Evolutionary conservation across 2,888 invertebrate species (phyloP), one percentile per base, ranked within the genome.

Genomic region (Fragum whitleyi): DNA sequence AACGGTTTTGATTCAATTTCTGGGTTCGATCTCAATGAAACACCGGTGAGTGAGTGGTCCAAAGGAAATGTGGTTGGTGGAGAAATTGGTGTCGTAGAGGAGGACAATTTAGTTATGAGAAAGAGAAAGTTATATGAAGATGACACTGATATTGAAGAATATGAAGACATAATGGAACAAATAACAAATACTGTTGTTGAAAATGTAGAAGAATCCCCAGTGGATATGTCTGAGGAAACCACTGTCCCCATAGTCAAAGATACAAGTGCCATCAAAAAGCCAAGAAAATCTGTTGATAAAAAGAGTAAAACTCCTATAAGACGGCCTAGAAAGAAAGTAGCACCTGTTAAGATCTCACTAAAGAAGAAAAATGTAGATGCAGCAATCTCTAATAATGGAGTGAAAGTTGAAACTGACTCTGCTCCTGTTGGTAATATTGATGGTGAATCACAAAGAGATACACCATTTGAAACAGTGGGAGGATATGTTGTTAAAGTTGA

Each of bases 71-170:
- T 19, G 14, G 47, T 3, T 47, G 47, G 3, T 47, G 7, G 16
- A 14, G 47, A 47, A 47, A 5, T 16, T 2, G n/a, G 2, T 47
- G 47, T 14, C 2, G 47, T 9, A n/a, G 14, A 9, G 47, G n/a
- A n/a, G 14, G 47, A 47, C n/a, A n/a, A 19, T 47, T 14, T 3
- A 47, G 5, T 5, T 19, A 19, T n/a, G n/a, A 47, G 14, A 3
- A 47, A 47, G 47, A 47, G 47, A 47, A 47, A 47, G 47, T 14
- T n/a, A 19, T 47, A 47, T 47, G 47, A 47, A 9, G 14, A 14
- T 47, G 47, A 47, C n/a, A 47, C 47, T 14, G 47, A 47, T 47
- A 47, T 47, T 47, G 47, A 47, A 47, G 47, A 47, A n/a, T 36
- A 36, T 36, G 47, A 14, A 19, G 47, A 47, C n/a, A 47, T 9